Base-by-base conservation (phyloP, 2,888 invertebrate genomes). In the Danaus chrysippus region DNA sequence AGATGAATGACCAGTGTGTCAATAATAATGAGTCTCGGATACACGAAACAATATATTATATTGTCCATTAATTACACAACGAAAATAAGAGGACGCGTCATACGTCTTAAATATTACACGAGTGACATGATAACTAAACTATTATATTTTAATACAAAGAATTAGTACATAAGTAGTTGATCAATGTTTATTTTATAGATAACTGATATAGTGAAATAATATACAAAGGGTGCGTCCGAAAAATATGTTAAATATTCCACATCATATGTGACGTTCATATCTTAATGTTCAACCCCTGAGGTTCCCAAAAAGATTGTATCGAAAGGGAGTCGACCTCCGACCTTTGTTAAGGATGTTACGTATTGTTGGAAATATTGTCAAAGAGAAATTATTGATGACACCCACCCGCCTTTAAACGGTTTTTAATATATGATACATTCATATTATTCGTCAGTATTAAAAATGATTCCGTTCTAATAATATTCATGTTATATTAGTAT, bases 21-120 rank as follows among this genome's bases (percentile, higher is more conserved):
- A 68, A 68, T 67, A 70, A 70, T 68, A 70, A 71, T 68, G 68
- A 68, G 46, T 17, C 61, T 42, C 44, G 54, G 60, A 59, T 62
- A 62, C 60, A 62, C 61, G 60, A 65, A 64, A 67, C 62, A 67
- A 65, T 67, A 67, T 61, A 67, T 67, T 61, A 62, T 67, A 56
- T 52, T 52, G 55, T 42, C 43, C 55, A 62, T 58, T 62, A 54
- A 54, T 41, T 34, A 54, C 34, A n/a, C n/a, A 10, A 23, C n/a
- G 34, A 34, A 34, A 34, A 12, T 17, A 49, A n/a, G 17, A 9
- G 17, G 17, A 49, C 17, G 15, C 10, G 3, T 34, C 0, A 34
- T 34, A 34, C 23, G 23, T 34, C 23, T 6, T 34, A 34, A 34
- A 34, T 34, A 6, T 34, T 5, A 1, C 23, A 34, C 23, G 2